A percentile compares a stretch with the other conserved stretches of the same genome.
These are phyloP conservation scores for Morone saxatilis DNA, from an alignment of 2,113 vertebrate species.

Conservation along the genomic window DNA sequence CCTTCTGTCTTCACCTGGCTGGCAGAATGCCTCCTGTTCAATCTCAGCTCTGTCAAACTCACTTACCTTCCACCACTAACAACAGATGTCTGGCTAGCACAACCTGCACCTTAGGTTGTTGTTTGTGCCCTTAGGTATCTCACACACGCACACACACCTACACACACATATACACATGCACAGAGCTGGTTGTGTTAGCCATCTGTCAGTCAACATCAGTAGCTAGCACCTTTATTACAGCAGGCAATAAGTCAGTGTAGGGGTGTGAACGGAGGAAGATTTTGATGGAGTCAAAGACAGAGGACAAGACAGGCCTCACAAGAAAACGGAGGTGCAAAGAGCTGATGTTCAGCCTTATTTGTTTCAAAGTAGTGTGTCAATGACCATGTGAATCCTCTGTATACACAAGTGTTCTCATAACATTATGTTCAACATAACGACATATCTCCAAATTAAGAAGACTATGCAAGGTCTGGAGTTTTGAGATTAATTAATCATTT, in stretches of 20 bases:
- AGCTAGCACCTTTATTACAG: constrained; percentile 76
- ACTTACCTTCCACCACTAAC: constrained; percentile 79
- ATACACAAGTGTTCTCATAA: not conserved
- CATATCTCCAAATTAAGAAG: not conserved
- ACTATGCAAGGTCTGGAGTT: not conserved
- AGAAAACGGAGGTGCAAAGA: constrained; percentile 40
- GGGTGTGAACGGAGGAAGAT: constrained; percentile 65
- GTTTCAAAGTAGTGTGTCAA: constrained; percentile 31
- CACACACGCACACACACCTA: constrained; percentile 33
- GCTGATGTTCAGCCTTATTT: constrained; percentile 30
- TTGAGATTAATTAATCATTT: not conserved
- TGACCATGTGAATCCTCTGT: not conserved
- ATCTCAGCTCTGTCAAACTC: constrained; percentile 84
- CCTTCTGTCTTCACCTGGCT: constrained; percentile 67
- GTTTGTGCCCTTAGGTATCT: constrained; percentile 76
- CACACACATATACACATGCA: constrained; percentile 20
- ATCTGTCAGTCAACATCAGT: constrained; percentile 79
- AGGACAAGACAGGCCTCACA: constrained; percentile 50
- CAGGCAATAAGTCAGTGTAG: constrained; percentile 72
- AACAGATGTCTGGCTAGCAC: constrained; percentile 79
- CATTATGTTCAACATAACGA: not conserved
- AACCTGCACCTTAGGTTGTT: constrained; percentile 79
- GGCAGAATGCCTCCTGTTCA: constrained; percentile 82
- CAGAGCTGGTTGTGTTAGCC: constrained; percentile 64
- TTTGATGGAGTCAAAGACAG: constrained; percentile 67